Base-by-base conservation (phyloP, 2,888 invertebrate species). In the Netelia inedita region DNA sequence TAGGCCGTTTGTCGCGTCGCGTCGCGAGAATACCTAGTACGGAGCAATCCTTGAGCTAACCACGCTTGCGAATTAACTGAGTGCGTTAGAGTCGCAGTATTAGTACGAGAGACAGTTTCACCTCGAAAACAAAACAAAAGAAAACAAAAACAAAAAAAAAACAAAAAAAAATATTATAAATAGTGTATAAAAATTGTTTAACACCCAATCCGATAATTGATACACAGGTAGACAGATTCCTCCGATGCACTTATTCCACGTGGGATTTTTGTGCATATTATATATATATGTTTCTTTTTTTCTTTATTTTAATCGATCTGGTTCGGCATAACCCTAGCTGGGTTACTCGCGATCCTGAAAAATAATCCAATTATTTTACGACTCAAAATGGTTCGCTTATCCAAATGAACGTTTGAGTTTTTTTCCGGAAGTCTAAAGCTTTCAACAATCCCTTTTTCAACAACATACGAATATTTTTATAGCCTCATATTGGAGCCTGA, bases 61-160 rank as follows among this genome's bases (percentile, higher is more conserved):
- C 79, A 85, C 82, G 85, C 82, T 82, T 82, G 85, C 79, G 68
- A 81, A 68, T 85, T 75, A 85, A 81, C 82, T 74, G 82, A 85
- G 85, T 79, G 85, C 85, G 85, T 82, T 82, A 85, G 84, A 85
- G 63, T 85, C 85, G 85, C 85, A 82, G 85, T 82, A 85, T 85
- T 85, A 82, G 79, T 79, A 73, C 73, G 71, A 61, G 79, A 79
- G 79, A 85, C 78, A 86, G 79, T 85, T 86, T 79, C 81, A 85
- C 76, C 85, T 81, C 82, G 81, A 75, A 71, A 81, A 83, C 41
- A 71, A 75, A 71, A 41, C 50, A 65, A 76, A 76, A 61, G 59
- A 65, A 78, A 57, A 55, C 79, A 81, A 79, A 66, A 79, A 75
- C 69, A 66, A 74, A n/a, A 46, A 43, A 85, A 69, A 59, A 50